Conservation (phyloP, 2,113 vertebrate species). For the Tragelaphus scriptus region DNA sequence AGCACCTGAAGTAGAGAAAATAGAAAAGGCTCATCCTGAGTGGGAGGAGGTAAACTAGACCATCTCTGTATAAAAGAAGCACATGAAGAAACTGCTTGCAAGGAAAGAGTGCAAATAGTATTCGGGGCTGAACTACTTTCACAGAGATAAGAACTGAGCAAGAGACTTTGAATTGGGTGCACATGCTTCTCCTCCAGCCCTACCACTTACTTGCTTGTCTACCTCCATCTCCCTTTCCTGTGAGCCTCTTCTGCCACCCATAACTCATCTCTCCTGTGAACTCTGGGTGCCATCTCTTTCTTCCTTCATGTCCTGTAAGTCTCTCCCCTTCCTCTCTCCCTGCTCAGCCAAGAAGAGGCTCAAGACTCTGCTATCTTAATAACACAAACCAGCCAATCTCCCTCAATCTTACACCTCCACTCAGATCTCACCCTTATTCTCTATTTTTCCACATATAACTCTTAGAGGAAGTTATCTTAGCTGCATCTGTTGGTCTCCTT, state of each 20-base stretch:
- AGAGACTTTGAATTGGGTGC: neutral
- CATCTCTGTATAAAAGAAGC: neutral
- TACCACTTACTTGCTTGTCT: too few species aligned
- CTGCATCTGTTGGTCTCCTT: neutral
- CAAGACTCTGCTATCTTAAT: neutral
- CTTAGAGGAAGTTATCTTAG: neutral
- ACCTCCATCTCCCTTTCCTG: neutral
- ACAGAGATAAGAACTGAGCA: neutral
- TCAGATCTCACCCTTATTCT: neutral
- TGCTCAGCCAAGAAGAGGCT: neutral
- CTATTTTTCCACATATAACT: neutral
- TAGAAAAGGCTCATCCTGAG: neutral
- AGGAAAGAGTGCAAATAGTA: neutral
- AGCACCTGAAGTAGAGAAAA: neutral
- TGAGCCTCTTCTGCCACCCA: neutral
- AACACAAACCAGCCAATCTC: neutral
- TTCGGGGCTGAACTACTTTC: accelerated
- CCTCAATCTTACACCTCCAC: neutral
- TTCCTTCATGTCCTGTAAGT: neutral
- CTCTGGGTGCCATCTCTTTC: neutral
- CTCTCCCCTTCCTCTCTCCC: neutral
- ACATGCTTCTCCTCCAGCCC: neutral
- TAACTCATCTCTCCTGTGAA: neutral
- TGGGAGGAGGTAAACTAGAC: neutral
- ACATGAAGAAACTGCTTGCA: neutral